Conservation (phyloP, 92 coral and sea anemone genomes). For the Blastomussa wellsi region DNA sequence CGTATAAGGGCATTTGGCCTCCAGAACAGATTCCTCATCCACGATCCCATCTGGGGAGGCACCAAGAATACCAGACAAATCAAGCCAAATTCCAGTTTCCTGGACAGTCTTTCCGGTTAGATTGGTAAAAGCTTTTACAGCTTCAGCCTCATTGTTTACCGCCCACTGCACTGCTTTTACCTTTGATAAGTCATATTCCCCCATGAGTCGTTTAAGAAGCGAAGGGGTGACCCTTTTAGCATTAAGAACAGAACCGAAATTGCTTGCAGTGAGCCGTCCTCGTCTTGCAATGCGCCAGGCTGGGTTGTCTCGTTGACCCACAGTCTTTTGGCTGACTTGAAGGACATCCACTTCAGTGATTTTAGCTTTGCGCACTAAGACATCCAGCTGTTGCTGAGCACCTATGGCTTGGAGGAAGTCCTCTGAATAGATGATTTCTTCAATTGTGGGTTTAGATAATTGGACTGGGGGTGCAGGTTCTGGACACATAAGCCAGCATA, state of each 20-base stretch:
- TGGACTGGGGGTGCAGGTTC: conserved; percentile 40
- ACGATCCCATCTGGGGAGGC: too few relatives aligned
- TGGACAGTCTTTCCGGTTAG: too few relatives aligned
- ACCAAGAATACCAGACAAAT: too few relatives aligned
- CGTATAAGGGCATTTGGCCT: too few relatives aligned
- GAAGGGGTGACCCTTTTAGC: conserved; percentile 42
- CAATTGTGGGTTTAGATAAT: conserved; percentile 27
- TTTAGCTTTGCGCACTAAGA: neutral
- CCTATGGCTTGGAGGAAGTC: conserved; percentile 28
- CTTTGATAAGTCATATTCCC: conserved; percentile 26
- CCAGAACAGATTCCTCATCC: too few relatives aligned
- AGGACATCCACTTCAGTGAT: neutral
- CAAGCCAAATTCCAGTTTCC: too few relatives aligned
- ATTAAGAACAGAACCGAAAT: conserved; percentile 39
- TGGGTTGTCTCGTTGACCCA: conserved; percentile 13
- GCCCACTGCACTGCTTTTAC: conserved; percentile 43
- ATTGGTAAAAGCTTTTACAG: too few relatives aligned
- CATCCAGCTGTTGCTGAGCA: conserved; percentile 2
- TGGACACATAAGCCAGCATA: conserved; percentile 58
- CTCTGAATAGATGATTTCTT: conserved; percentile 40
- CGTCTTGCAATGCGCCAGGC: conserved; percentile 31
- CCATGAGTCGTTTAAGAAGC: conserved; percentile 33
- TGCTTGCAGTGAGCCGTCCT: conserved; percentile 41
- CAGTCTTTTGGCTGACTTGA: neutral
- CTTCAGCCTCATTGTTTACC: too few relatives aligned